Evolutionary conservation across 2,888 invertebrate genomes (phyloP), one percentile per base, ranked within the genome.

Genomic region (Melieria picta): DNA sequence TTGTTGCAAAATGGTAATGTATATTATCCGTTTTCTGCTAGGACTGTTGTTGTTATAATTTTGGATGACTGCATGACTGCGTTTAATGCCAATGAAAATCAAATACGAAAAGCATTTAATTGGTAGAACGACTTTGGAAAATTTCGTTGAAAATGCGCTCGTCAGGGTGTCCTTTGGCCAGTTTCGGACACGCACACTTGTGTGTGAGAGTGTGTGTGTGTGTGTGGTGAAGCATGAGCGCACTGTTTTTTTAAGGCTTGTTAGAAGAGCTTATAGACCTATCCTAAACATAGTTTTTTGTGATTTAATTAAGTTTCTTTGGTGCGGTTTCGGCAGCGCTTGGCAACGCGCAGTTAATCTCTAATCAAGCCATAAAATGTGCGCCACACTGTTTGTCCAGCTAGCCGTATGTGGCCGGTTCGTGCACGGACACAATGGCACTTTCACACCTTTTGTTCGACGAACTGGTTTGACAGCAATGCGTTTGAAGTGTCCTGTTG

Each of bases 401-500:
- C 4, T 56, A 43, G 13, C 11, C 11, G 56, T 56, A 43, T 63
- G 9, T 52, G 13, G 7, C 46, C 66, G 64, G 73, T 73, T 70
- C 73, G 72, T 73, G 71, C 13, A 16, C 50, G 30, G 47, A 69
- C 69, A 30, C 30, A 69, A 69, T 55, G 45, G 47, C 46, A 56
- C n/a, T 57, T 69, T 66, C 66, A 69, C 69, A 72, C 72, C 65
- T 69, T 57, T 72, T 72, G 72, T 63, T 10, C 30, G 13, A 46
- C 45, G 63, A 61, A 72, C 72, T 64, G 69, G 75, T 73, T 71
- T 76, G 72, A 68, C 73, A 72, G 69, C 57, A 48, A 56, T 72
- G 62, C 13, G 47, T 69, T 72, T 66, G 46, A n/a, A n/a, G 60
- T 74, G 57, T 65, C 64, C 64, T 64, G 7, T 58, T 73, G 67